phyloP scores from a whole-genome alignment of 2,888 invertebrate genomes.

The Andrena camellia region DNA sequence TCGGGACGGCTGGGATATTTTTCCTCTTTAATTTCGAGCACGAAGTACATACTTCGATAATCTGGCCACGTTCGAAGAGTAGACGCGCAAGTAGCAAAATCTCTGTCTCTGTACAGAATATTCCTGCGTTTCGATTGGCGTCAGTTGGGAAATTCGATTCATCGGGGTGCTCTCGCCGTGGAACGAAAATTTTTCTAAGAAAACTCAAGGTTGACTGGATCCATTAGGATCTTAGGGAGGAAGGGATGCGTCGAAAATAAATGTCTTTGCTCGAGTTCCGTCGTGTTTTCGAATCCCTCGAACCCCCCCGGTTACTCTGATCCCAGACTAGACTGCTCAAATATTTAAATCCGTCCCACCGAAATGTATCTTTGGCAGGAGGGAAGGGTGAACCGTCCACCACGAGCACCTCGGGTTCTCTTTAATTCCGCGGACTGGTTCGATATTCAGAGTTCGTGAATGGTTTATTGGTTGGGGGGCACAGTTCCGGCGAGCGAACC shows the following conservation, averaged over 20 bases:
- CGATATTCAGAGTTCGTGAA: constrained; percentile 62
- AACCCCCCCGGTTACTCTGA: neutral
- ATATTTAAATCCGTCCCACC: constrained; percentile 53
- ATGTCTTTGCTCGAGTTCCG: neutral
- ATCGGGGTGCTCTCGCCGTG: too few species aligned
- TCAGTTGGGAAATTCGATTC: too few species aligned
- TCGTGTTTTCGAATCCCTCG: neutral
- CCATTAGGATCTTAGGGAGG: neutral
- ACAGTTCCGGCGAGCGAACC: constrained; percentile 25
- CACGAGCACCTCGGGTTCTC: constrained; percentile 47
- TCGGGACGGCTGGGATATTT: neutral
- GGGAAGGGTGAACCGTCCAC: constrained; percentile 24
- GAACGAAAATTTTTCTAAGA: too few species aligned
- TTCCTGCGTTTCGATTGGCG: too few species aligned
- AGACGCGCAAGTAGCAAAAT: too few species aligned
- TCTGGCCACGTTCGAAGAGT: too few species aligned
- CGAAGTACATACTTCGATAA: too few species aligned
- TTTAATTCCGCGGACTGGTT: constrained; percentile 52
- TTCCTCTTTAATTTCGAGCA: neutral
- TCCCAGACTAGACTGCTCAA: constrained; percentile 20
- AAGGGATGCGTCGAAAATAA: neutral
- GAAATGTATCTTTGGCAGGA: constrained; percentile 25
- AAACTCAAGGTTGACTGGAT: too few species aligned
- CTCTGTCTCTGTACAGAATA: too few species aligned
- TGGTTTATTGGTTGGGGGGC: constrained; percentile 51